Base-by-base conservation (phyloP, 1,140 invertebrate species). In the Goniozus legneri region DNA sequence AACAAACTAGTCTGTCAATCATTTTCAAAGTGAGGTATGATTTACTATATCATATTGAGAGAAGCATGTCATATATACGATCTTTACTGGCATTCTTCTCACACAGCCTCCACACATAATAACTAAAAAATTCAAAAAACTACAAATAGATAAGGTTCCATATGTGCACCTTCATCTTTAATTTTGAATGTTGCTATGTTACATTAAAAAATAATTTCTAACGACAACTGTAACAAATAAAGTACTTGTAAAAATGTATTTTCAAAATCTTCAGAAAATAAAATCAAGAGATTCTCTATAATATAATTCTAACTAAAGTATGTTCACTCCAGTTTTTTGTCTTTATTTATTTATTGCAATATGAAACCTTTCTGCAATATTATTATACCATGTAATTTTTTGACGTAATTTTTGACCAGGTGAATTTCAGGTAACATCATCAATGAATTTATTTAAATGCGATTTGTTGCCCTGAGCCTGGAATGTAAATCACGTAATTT, bases 401-500 rank as follows among this genome's bases (percentile, higher is more conserved):
- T 16, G 18, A 15, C 19, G 22, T 35, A 15, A 30, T 13, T 38
- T 18, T 54, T 16, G 12, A 19, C 24, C 39, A 41, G 39, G 39
- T 41, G 8, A 12, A 24, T n/a, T 41, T 24, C 8, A 41, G 39
- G 15, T 27, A 27, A 35, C 22, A 20, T 31, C 21, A 37, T 45
- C 10, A 16, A 37, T 49, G 31, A 44, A n/a, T 41, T 35, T 32
- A n/a, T 22, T 35, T 61, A 63, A 64, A 63, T 64, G 53, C 52
- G 47, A 54, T 44, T 39, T 52, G 24, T 15, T 52, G 41, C n/a
- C 36, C 40, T 56, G 44, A 54, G 44, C 21, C 33, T 67, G 62
- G 62, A 67, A 68, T 65, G 64, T 62, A 63, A 52, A 53, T 51
- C 36, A 50, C 44, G 50, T 45, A 31, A 38, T 62, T 54, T 27